phyloP scores from a whole-genome alignment of 2,888 invertebrate species.

The Laspeyria flexula region DNA sequence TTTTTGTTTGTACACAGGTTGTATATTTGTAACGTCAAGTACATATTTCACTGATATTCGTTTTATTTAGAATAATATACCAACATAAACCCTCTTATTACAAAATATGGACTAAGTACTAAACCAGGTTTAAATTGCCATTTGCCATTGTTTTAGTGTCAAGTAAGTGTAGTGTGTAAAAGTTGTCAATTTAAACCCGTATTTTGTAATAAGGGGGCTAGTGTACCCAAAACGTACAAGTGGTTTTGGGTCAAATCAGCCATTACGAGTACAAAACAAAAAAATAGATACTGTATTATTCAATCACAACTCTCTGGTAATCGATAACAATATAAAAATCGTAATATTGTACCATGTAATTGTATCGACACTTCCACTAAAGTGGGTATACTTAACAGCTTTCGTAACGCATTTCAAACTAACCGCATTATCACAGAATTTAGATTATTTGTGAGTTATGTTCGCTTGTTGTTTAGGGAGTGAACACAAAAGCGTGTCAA shows the following conservation, averaged over 20 bases:
- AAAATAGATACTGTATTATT: slow-evolving; percentile 13
- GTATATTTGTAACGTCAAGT: too few relatives aligned
- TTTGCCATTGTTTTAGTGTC: too few relatives aligned
- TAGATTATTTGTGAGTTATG: slow-evolving; percentile 32
- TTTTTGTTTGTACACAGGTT: too few relatives aligned
- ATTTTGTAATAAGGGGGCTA: too few relatives aligned
- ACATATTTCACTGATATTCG: too few relatives aligned
- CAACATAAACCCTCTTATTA: too few relatives aligned
- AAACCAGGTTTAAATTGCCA: too few relatives aligned
- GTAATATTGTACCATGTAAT: slow-evolving; percentile 3
- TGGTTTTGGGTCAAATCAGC: too few relatives aligned
- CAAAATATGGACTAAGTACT: too few relatives aligned
- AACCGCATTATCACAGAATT: slow-evolving; percentile 51
- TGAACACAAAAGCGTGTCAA: slow-evolving; percentile 54
- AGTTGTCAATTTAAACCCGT: too few relatives aligned
- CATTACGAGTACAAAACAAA: slow-evolving; percentile 7
- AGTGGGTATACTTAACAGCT: slow-evolving; percentile 10
- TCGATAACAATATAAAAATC: slow-evolving; percentile 4
- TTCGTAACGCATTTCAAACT: slow-evolving; percentile 44
- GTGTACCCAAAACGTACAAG: slow-evolving; percentile 14
- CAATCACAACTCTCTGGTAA: slow-evolving; percentile 9
- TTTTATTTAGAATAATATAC: too few relatives aligned
- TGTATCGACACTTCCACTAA: slow-evolving; percentile 5
- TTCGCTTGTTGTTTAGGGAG: slow-evolving; percentile 24
- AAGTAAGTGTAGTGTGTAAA: too few relatives aligned